Conservation (phyloP, 2,888 invertebrate genomes). For the Mellilla xanthometata region DNA sequence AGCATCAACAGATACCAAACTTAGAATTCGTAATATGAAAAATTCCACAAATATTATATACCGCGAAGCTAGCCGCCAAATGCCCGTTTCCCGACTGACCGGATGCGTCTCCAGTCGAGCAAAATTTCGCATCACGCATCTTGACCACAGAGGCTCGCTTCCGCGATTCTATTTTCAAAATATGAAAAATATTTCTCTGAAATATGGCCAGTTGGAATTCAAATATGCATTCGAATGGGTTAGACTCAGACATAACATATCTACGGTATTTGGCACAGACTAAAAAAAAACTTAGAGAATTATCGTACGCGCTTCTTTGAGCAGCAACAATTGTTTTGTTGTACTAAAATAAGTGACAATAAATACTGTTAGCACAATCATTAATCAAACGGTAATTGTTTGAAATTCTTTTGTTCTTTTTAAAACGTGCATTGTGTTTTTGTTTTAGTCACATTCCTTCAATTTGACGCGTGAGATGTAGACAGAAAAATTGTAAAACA, state of each 20-base stretch:
- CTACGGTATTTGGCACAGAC: constrained; percentile 11
- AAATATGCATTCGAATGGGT: background rate
- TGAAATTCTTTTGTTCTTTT: constrained; percentile 15
- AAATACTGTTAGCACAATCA: constrained; percentile 21
- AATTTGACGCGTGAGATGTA: constrained; percentile 3
- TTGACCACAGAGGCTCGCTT: constrained; percentile 34
- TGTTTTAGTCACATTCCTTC: constrained; percentile 10
- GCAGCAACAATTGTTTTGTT: constrained; percentile 25
- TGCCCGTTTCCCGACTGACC: constrained; percentile 5
- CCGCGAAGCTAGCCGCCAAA: constrained; percentile 1
- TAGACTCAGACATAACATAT: background rate
- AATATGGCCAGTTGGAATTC: constrained; percentile 8
- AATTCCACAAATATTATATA: background rate
- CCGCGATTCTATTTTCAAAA: constrained; percentile 27
- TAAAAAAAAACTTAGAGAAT: constrained; percentile 22
- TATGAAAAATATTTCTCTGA: constrained; percentile 19
- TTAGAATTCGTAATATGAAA: constrained; percentile 2
- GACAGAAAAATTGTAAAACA: background rate
- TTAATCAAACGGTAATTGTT: constrained; percentile 24
- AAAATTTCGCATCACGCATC: constrained; percentile 36
- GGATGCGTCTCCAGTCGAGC: constrained; percentile 13
- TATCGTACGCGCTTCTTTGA: constrained; percentile 21
- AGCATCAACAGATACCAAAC: background rate
- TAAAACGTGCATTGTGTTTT: constrained; percentile 9
- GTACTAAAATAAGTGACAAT: constrained; percentile 27